Evolutionary conservation across 2,113 vertebrate species (phyloP), one percentile per base, ranked within the genome.

Genomic region (Ranitomeya imitator): DNA sequence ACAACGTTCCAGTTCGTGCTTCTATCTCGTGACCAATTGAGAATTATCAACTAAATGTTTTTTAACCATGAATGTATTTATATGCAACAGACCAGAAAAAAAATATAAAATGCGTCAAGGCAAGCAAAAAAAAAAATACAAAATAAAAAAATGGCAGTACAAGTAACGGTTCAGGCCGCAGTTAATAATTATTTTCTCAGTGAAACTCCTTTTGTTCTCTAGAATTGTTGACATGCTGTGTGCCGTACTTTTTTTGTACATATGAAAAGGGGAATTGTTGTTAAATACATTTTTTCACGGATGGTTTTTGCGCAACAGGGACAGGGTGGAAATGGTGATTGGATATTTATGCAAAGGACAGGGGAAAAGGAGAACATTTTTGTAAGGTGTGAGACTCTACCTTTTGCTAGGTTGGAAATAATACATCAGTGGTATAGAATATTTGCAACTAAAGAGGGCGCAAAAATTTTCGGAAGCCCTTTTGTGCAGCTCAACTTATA

Each of bases 1-100:
- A 79, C 14, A 12, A 45, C 10, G 19, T 37, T 54, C 37, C n/a
- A 6, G 18, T 57, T 23, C 18, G 4, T 76, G 69, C 84, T 60
- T 83, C 26, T 71, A 11, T 74, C 31, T 23, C 52, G 3, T 16
- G n/a, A 52, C 85, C 26, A 16, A 77, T 45, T 61, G 21, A 51
- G 7, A 55, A 87, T 60, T 45, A 45, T 83, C 15, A 54, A 71
- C 23, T 61, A 86, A 7, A 86, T 13, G 73, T 85, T 92, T 81
- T 90, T 61, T 86, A 89, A 18, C 1, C 6, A 88, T 23, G 73
- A 91, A 91, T 90, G 89, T 89, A 76, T 92, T 91, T 82, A 13
- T 85, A 0, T 0, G 0, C 8, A 55, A 79, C 83, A 51, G 26
- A 84, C 60, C 55, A 57, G 69, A 80, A 76, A 87, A 51, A 85